A percentile compares a stretch with the other conserved stretches of the same genome.
Evolutionary conservation across 2,888 invertebrate genomes (phyloP).

Genomic region (Glaucopsyche alexis): DNA sequence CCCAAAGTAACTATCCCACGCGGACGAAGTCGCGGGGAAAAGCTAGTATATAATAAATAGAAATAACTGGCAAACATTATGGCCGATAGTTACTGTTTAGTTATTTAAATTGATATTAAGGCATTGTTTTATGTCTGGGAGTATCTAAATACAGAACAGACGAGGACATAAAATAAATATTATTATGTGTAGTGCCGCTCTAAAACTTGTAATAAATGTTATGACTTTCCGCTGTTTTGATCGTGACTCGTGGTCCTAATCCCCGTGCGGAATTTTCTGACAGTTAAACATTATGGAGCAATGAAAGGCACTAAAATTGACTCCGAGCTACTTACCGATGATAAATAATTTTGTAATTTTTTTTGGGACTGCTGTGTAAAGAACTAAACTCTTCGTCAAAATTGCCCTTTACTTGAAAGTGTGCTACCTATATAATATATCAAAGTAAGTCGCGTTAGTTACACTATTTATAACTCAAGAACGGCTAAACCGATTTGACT

Average conservation of each 20-base stretch:
- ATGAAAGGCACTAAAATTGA: background rate
- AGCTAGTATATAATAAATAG: no score
- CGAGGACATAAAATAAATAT: slow-evolving; percentile 28
- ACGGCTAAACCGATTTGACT: no score
- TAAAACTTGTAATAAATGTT: slow-evolving; percentile 12
- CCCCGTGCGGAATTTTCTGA: background rate
- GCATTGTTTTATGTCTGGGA: background rate
- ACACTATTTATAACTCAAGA: no score
- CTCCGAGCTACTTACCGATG: background rate
- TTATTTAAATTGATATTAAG: background rate
- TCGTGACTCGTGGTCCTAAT: slow-evolving; percentile 1
- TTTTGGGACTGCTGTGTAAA: background rate
- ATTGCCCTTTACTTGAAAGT: no score
- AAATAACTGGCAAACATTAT: background rate
- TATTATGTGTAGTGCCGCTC: slow-evolving; percentile 30
- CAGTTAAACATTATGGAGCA: background rate
- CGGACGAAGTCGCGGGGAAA: no score
- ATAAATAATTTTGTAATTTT: background rate
- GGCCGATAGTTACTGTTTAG: background rate
- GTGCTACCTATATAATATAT: no score
- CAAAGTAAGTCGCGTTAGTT: no score
- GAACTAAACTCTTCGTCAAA: no score
- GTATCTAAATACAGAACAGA: background rate
- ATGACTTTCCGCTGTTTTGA: slow-evolving; percentile 14
- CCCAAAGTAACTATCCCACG: no score